These are phyloP conservation scores for Megalops atlanticus DNA, from an alignment of 2,113 vertebrate genomes.

Conservation along the genomic window DNA sequence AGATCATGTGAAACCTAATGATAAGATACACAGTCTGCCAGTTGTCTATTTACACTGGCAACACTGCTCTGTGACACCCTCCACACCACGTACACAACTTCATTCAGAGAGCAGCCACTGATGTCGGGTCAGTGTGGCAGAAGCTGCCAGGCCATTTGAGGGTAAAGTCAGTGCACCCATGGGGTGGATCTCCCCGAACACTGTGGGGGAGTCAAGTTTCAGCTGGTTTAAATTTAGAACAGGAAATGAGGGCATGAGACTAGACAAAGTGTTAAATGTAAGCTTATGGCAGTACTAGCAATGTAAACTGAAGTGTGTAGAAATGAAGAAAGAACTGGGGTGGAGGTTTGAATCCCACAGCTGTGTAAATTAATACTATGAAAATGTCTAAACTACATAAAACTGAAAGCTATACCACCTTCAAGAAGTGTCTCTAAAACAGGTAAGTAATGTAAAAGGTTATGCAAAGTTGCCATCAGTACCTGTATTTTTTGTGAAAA, in stretches of 20 bases:
- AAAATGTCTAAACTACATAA: no score
- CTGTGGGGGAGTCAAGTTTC: slow-evolving; percentile 47
- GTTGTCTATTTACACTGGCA: slow-evolving; percentile 35
- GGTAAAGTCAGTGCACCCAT: neutral
- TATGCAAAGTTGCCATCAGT: no score
- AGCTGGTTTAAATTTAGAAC: slow-evolving; percentile 60
- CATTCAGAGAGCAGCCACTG: slow-evolving; percentile 18
- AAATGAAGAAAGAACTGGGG: no score
- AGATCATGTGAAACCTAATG: neutral
- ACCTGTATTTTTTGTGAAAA: no score
- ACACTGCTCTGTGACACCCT: slow-evolving; percentile 32
- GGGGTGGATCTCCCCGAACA: slow-evolving; percentile 13
- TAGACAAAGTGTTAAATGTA: slow-evolving; percentile 27
- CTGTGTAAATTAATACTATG: no score
- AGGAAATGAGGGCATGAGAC: slow-evolving; percentile 23
- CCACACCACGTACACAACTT: slow-evolving; percentile 38
- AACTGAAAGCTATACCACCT: no score
- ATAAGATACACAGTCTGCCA: neutral
- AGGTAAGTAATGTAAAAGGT: no score
- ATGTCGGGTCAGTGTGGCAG: neutral
- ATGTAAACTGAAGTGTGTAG: no score
- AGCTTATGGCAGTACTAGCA: slow-evolving; percentile 34
- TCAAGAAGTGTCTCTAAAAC: no score
- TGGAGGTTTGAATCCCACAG: no score
- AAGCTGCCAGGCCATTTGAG: neutral